A percentile compares a stretch with the other conserved stretches of the same genome.
phyloP scores from a whole-genome alignment of 2,888 invertebrate species.

The Phortica okadai region DNA sequence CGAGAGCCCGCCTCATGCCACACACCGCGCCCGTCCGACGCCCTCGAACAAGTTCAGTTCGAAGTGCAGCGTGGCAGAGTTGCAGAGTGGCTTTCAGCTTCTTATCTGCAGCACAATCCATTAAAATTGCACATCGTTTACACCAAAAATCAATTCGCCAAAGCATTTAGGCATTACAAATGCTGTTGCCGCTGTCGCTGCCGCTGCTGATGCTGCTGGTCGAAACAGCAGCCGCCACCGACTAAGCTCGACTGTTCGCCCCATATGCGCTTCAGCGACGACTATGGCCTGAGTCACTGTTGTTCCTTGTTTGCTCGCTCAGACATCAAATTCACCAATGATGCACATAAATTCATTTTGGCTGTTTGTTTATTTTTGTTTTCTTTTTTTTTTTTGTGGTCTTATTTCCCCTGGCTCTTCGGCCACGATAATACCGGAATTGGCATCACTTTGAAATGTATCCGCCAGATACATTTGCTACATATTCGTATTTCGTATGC shows the following conservation, averaged over 20 bases:
- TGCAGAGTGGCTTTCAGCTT: constrained; percentile 38
- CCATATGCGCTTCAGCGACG: neutral
- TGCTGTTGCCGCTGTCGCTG: constrained; percentile 46
- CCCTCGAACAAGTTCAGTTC: neutral
- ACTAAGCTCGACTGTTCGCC: neutral
- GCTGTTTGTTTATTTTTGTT: constrained; percentile 47
- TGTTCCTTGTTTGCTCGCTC: constrained; percentile 40
- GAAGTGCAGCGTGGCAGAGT: constrained; percentile 34
- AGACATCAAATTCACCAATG: constrained; percentile 71
- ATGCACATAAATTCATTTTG: constrained; percentile 73
- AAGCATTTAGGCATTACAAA: constrained; percentile 75
- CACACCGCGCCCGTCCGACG: neutral
- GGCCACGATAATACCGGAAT: constrained; percentile 62
- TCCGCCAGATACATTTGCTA: constrained; percentile 60
- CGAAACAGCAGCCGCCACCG: constrained; percentile 41
- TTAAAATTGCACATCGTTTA: constrained; percentile 77
- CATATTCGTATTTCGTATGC: constrained; percentile 49
- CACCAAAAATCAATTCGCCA: constrained; percentile 77
- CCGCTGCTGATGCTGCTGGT: constrained; percentile 55
- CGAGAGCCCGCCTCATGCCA: neutral
- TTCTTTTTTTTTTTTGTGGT: constrained; percentile 40
- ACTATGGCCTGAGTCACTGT: neutral
- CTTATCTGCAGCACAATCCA: constrained; percentile 76
- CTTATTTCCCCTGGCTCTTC: constrained; percentile 11
- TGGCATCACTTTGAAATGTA: constrained; percentile 66